Percentiles rank a stretch among this genome's conserved stretches.
These are phyloP conservation scores for Eristalinus sepulchralis DNA, from an alignment of 2,888 invertebrate genomes.

Conservation along the genomic window DNA sequence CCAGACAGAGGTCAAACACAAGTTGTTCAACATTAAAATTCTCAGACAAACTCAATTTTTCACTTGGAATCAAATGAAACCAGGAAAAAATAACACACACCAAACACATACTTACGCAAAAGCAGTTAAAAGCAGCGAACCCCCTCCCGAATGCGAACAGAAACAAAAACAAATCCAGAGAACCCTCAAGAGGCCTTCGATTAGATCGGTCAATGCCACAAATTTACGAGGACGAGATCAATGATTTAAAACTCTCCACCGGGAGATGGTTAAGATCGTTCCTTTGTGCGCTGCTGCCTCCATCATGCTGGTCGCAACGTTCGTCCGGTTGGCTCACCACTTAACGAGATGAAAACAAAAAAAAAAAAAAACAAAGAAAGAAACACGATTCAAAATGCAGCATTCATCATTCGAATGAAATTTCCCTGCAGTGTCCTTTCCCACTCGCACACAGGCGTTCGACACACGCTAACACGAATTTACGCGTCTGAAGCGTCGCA, in stretches of 20 bases:
- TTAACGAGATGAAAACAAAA: slow-evolving; percentile 19
- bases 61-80: slow-evolving; percentile 4
- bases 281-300: not conserved
- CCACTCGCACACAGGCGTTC: not conserved
- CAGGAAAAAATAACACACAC: not conserved
- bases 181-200: slow-evolving; percentile 56
- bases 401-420: slow-evolving; percentile 8
- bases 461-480: not conserved
- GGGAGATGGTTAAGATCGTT: not conserved
- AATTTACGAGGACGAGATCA: slow-evolving; percentile 58
- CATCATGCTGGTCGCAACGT: not conserved
- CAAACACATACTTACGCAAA: slow-evolving; percentile 8
- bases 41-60: slow-evolving; percentile 60
- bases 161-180: not conserved
- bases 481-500: not conserved
- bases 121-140: slow-evolving; percentile 6
- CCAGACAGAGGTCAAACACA: slow-evolving; percentile 46
- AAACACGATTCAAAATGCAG: slow-evolving; percentile 1
- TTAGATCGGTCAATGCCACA: slow-evolving; percentile 67
- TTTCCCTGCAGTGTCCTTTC: not conserved
- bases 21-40: slow-evolving; percentile 50
- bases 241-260: slow-evolving; percentile 51
- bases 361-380: slow-evolving; percentile 1
- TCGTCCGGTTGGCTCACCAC: slow-evolving; percentile 9
- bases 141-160: not conserved